phyloP scores from a whole-genome alignment of 2,888 invertebrate species.

The Cristatella mucedo region DNA sequence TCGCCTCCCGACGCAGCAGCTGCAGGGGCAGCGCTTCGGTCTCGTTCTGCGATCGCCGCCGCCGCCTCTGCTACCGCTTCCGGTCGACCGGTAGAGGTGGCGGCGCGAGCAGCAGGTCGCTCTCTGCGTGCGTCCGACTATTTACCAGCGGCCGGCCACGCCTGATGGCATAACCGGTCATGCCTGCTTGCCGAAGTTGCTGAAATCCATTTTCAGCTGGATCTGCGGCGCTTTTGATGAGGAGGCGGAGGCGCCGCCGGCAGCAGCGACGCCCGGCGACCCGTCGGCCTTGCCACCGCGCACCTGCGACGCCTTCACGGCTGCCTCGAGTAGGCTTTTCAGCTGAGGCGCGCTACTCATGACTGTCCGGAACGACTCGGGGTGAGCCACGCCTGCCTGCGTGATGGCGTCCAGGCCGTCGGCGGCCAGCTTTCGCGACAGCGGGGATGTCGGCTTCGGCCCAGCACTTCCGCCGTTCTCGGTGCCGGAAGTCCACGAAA shows the following conservation, averaged over 20 bases:
- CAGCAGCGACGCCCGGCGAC: background rate
- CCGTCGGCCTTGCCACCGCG: constrained; percentile 17
- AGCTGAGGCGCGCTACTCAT: constrained; percentile 69
- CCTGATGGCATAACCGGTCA: too few relatives aligned
- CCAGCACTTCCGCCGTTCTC: too few relatives aligned
- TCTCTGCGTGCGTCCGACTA: too few relatives aligned
- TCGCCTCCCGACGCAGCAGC: too few relatives aligned
- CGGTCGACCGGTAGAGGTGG: too few relatives aligned
- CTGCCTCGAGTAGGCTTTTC: constrained; percentile 64
- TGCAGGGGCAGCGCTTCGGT: too few relatives aligned
- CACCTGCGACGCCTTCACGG: constrained; percentile 57
- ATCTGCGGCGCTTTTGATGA: constrained; percentile 46
- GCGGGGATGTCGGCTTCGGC: too few relatives aligned
- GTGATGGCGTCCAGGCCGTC: constrained; percentile 74
- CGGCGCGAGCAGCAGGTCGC: too few relatives aligned
- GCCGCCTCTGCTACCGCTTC: too few relatives aligned
- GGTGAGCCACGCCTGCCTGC: constrained; percentile 77
- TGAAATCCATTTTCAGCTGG: constrained; percentile 82
- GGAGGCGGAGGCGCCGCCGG: constrained; percentile 15
- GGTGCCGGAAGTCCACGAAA: too few relatives aligned
- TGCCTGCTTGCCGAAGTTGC: constrained; percentile 53
- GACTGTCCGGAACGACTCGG: constrained; percentile 77
- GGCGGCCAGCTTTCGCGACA: constrained; percentile 51
- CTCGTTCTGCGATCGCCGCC: too few relatives aligned
- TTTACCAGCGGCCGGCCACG: too few relatives aligned